Base-by-base conservation (phyloP, 2,888 invertebrate species). In the Dynastes maya region DNA sequence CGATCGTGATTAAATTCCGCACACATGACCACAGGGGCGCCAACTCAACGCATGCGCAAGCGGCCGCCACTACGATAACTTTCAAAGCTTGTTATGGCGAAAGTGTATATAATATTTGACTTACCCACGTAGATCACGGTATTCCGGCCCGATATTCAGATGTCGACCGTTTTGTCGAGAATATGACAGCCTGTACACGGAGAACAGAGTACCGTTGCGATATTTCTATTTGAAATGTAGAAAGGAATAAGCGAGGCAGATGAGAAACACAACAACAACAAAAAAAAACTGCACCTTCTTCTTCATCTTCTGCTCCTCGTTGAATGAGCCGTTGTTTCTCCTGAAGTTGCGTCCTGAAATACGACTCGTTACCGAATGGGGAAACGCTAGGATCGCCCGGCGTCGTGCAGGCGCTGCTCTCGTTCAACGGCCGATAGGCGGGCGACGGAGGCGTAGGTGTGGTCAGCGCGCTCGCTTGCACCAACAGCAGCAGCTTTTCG, bases 311-410 rank as follows among this genome's bases (percentile, higher is more conserved):
- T 9, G 45, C 9, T 45, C 32, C 32, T 3, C 32, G 32, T 32
- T 37, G 32, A 37, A 37, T 5, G 5, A 37, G 32, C 32, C 45
- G 45, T 55, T 22, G 55, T 13, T 13, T 55, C 2, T 55, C 55
- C 22, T 22, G 22, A 4, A 16, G 55, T 6, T 27, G 61, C 29
- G 61, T 61, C 29, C 29, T 22, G 11, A 27, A 91, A 80, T 90
- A 90, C 0, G 91, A 88, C 79, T 91, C 90, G 0, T 86, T 86
- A 45, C 45, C 45, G 45, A 45, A 45, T 0, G 90, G 89, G 75
- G 88, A 90, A 71, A 53, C 8, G 81, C 80, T 87, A 83, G 32
- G 32, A 37, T 81, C 85, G 4, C 81, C 83, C 11, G 88, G 86
- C 0, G 87, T 86, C 2, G 87, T 87, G 63, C 86, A 86, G 11